Percentiles rank a stretch among this genome's conserved stretches.
Conservation (phyloP, 2,888 invertebrate genomes). For the Frankliniella intonsa region DNA sequence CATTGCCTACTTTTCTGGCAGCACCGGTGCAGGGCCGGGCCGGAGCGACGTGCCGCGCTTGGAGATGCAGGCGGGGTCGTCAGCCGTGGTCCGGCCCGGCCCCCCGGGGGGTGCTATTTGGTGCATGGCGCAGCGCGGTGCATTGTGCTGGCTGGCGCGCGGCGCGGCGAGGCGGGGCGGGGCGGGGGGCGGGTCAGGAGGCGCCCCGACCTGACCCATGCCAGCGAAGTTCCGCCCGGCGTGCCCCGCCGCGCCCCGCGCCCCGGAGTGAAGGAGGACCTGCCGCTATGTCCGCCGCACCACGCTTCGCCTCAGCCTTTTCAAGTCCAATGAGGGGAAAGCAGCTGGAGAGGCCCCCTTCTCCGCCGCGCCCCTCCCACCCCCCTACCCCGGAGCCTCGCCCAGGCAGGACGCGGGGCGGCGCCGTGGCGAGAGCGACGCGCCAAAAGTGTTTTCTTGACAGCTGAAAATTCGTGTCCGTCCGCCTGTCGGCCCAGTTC, state of each 20-base stretch:
- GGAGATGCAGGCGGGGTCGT: no score
- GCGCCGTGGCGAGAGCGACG: not conserved
- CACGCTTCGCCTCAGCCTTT: not conserved
- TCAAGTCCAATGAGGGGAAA: slow-evolving; percentile 24
- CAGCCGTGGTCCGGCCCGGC: no score
- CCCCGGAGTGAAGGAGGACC: not conserved
- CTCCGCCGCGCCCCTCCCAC: not conserved
- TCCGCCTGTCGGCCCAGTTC: not conserved
- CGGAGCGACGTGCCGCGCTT: no score
- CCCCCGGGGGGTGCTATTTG: no score
- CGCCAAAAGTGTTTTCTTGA: slow-evolving; percentile 1
- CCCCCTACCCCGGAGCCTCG: not conserved
- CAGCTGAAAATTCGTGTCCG: slow-evolving; percentile 10
- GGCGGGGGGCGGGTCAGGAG: not conserved
- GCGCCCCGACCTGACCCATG: not conserved
- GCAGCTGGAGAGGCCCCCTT: not conserved
- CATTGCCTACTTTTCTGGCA: no score
- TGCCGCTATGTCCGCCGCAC: not conserved
- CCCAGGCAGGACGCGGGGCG: not conserved
- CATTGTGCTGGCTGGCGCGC: not conserved
- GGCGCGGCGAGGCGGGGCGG: not conserved
- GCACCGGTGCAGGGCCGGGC: no score
- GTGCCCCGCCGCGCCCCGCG: not conserved
- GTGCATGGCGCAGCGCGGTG: not conserved
- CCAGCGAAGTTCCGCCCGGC: not conserved